Percentiles rank a stretch among this genome's conserved stretches.
These are phyloP conservation scores for Lucinisca nassula DNA, from an alignment of 2,888 invertebrate genomes.

Conservation along the genomic window DNA sequence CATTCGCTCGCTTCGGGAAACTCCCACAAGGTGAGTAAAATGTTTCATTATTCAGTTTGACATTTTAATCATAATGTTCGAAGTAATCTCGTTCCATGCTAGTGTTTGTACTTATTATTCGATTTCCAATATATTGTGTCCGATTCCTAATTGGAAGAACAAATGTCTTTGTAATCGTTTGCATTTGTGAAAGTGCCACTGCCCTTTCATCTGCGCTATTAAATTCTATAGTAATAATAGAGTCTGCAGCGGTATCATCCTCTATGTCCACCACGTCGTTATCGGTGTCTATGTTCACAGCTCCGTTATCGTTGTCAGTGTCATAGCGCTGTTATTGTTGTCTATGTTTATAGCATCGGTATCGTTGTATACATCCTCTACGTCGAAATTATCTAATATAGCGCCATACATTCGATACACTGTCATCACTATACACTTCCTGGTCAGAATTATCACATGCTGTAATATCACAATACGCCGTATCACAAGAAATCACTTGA, in stretches of 20 bases:
- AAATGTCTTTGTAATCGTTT: neutral
- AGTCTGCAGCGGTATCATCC: no score
- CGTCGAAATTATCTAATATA: neutral
- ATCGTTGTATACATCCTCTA: no score
- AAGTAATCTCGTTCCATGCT: neutral
- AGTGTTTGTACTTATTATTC: neutral
- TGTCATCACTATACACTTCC: no score
- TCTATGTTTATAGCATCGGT: no score
- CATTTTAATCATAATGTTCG: neutral
- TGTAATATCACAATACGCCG: neutral
- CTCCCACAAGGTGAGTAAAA: neutral
- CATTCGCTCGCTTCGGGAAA: neutral
- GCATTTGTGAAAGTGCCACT: neutral
- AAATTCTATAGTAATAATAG: no score
- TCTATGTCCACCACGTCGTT: no score
- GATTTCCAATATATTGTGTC: neutral
- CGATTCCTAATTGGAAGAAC: no score
- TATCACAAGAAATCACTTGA: neutral
- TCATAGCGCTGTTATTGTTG: neutral
- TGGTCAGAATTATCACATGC: neutral
- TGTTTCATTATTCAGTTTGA: neutral
- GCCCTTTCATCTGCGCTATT: no score
- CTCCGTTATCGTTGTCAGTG: no score
- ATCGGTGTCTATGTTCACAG: no score
- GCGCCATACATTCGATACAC: neutral